Conservation (phyloP, 2,888 invertebrate species). For the Ectropis crepuscularia region DNA sequence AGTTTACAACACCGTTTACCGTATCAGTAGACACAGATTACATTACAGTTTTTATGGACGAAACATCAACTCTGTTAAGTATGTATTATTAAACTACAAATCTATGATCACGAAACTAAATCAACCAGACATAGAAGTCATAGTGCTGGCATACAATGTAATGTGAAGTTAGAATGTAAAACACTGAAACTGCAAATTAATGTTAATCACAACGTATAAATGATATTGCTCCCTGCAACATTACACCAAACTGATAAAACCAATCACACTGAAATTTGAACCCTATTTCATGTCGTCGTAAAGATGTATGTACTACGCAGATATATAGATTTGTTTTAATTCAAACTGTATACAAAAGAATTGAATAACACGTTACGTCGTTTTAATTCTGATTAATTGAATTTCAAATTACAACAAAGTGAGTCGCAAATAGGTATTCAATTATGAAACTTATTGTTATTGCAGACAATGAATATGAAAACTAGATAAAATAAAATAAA, state of each 20-base stretch:
- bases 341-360: too few relatives aligned
- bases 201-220: constrained; percentile 71
- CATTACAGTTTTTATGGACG: background rate
- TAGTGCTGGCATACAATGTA: constrained; percentile 61
- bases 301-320: too few relatives aligned
- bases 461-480: too few relatives aligned
- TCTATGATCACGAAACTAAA: constrained; percentile 42
- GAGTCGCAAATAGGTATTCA: too few relatives aligned
- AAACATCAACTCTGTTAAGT: background rate
- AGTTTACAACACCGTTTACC: too few relatives aligned
- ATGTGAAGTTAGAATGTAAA: constrained; percentile 57
- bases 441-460: too few relatives aligned
- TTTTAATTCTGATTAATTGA: too few relatives aligned
- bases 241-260: background rate
- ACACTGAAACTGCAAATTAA: constrained; percentile 50
- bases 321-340: too few relatives aligned
- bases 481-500: too few relatives aligned
- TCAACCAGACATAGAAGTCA: constrained; percentile 50
- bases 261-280: background rate
- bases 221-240: background rate
- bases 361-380: too few relatives aligned
- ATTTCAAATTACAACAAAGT: too few relatives aligned
- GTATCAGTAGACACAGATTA: background rate
- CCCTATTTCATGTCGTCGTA: background rate
- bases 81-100: constrained; percentile 24